Evolutionary conservation across 2,888 invertebrate genomes (phyloP).

Genomic region (Nomada goodeniana): DNA sequence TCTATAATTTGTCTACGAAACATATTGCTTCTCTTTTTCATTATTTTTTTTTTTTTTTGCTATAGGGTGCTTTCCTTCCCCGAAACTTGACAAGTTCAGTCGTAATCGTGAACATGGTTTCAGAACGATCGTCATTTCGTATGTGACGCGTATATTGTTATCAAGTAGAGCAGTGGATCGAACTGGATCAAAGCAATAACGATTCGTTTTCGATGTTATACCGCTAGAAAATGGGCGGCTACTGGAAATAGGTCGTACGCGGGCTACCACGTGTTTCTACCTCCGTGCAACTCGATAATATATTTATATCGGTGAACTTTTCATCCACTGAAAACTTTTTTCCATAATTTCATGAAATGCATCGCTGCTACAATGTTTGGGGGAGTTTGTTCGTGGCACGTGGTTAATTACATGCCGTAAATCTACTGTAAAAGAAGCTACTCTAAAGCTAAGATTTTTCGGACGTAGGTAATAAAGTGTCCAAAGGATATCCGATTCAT

Average conservation of each 20-base stretch:
- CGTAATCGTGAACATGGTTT: neutral
- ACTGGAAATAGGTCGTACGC: slow-evolving; percentile 34
- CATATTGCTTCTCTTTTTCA: no score
- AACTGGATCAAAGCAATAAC: neutral
- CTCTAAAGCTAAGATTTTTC: neutral
- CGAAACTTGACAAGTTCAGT: no score
- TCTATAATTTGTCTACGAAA: neutral
- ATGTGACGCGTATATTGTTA: neutral
- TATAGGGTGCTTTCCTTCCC: no score
- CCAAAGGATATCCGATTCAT: neutral
- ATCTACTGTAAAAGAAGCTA: neutral
- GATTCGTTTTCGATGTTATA: slow-evolving; percentile 6
- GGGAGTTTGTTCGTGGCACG: no score
- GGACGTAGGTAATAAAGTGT: no score
- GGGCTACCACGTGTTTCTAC: slow-evolving; percentile 26
- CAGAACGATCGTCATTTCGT: no score
- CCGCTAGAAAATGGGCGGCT: neutral
- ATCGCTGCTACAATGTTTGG: neutral
- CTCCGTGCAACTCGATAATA: slow-evolving; percentile 2
- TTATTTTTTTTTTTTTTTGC: no score
- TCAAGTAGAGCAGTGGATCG: neutral
- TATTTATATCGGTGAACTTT: slow-evolving; percentile 36
- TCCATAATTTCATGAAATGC: slow-evolving; percentile 4
- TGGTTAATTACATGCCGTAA: neutral
- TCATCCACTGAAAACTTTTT: slow-evolving; percentile 14